phyloP scores from a whole-genome alignment of 2,113 vertebrate species.

The Chlorodrepanis virens region DNA sequence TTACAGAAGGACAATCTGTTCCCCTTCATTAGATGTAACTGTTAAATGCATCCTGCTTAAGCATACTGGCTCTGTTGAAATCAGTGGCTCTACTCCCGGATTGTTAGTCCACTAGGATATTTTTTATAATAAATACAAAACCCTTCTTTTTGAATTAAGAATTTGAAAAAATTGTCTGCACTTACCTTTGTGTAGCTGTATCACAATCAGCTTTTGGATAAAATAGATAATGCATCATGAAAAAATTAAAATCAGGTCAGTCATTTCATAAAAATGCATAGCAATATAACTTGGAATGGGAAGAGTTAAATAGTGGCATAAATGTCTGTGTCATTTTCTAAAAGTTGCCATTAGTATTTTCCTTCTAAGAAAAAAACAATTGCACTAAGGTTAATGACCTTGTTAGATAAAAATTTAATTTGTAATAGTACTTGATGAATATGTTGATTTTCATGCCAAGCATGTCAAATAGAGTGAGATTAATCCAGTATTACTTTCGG shows the following conservation, averaged over 20 bases:
- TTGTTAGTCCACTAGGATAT: background rate
- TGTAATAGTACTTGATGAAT: background rate
- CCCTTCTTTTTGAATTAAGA: fast-evolving
- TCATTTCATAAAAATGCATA: background rate
- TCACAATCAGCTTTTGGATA: background rate
- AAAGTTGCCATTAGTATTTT: background rate
- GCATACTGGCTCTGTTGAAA: background rate
- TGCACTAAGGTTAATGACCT: background rate
- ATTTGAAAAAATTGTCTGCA: background rate
- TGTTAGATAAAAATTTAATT: background rate
- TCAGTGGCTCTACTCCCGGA: fast-evolving
- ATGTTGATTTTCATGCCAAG: background rate
- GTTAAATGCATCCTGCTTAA: background rate
- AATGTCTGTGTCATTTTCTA: background rate
- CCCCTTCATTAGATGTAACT: background rate
- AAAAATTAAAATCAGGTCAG: background rate
- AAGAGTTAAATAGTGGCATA: background rate
- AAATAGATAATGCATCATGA: background rate
- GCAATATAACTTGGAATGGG: background rate
- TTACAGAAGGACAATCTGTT: background rate
- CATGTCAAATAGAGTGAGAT: conserved; percentile 25
- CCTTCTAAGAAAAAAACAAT: background rate
- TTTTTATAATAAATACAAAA: background rate
- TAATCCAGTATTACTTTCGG: background rate
- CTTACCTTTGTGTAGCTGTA: background rate